Evolutionary conservation across 2,888 invertebrate species (phyloP).

Genomic region (Labia minor): DNA sequence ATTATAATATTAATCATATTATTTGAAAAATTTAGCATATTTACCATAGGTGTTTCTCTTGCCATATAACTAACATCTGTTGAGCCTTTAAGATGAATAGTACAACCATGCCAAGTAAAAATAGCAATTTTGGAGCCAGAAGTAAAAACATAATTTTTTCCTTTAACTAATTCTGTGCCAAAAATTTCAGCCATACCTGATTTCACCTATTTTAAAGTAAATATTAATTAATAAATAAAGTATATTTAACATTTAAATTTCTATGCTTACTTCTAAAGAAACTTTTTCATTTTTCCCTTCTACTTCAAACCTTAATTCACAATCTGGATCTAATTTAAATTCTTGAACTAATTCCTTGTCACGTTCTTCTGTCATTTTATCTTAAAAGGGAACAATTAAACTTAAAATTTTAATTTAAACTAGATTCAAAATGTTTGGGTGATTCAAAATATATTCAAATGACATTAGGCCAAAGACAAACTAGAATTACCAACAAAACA

Average conservation of each 20-base stretch:
- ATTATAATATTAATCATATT: too few species aligned
- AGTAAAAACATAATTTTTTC: constrained; percentile 79
- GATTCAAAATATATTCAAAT: too few species aligned
- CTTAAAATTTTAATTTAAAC: too few species aligned
- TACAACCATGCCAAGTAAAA: constrained; percentile 92
- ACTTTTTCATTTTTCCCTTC: constrained; percentile 79
- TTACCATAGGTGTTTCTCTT: constrained; percentile 90
- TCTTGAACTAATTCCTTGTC: constrained; percentile 42
- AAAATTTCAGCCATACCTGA: constrained; percentile 91
- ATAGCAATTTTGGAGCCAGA: constrained; percentile 90
- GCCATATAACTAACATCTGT: constrained; percentile 91
- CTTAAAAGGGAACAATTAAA: neutral
- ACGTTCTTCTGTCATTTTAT: constrained; percentile 33
- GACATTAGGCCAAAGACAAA: too few species aligned
- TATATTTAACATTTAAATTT: constrained; percentile 4
- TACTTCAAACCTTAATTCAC: constrained; percentile 89
- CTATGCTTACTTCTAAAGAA: constrained; percentile 51
- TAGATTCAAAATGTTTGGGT: too few species aligned
- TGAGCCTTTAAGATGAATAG: constrained; percentile 71
- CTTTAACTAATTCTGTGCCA: constrained; percentile 89
- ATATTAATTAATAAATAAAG: constrained; percentile 3
- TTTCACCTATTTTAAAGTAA: constrained; percentile 51
- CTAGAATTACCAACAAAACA: too few species aligned
- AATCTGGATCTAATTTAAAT: constrained; percentile 74
- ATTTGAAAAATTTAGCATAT: too few species aligned